These are phyloP conservation scores for Galago senegalensis DNA, from an alignment of 2,797 vertebrate genomes.

Conservation along the genomic window DNA sequence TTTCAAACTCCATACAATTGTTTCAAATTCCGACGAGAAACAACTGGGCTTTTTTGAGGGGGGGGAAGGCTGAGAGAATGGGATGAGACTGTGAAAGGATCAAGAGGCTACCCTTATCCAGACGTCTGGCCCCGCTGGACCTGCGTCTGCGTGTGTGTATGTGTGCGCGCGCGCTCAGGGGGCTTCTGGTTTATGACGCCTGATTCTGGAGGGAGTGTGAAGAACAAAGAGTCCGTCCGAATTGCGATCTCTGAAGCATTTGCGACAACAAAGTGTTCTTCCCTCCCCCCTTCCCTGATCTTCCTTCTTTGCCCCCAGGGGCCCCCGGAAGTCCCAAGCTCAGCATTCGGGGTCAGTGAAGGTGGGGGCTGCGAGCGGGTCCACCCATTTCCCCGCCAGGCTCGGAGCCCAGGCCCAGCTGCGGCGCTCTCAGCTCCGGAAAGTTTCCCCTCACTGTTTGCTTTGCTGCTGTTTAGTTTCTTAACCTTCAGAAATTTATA, in stretches of 20 bases:
- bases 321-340: constrained; percentile 47
- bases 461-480: constrained; percentile 99
- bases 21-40: constrained; percentile 87
- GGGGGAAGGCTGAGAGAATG: constrained; percentile 71
- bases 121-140: constrained; percentile 91
- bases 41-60: constrained; percentile 88
- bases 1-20: constrained; percentile 87
- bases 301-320: not conserved
- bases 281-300: not conserved
- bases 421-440: constrained; percentile 90
- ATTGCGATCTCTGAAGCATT: constrained; percentile 87
- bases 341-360: not conserved
- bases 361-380: constrained; percentile 21
- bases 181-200: constrained; percentile 84
- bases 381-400: constrained; percentile 14
- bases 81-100: constrained; percentile 89
- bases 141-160: not conserved
- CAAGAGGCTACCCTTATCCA: constrained; percentile 88
- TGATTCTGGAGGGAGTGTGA: constrained; percentile 77
- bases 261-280: constrained; percentile 78
- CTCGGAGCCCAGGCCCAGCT: constrained; percentile 80
- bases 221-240: constrained; percentile 91
- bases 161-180: not conserved
- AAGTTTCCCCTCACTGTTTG: constrained; percentile 94
- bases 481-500: constrained; percentile 99